Conservation (phyloP, 2,797 vertebrate genomes). For the Dendrocincla tyrannina region DNA sequence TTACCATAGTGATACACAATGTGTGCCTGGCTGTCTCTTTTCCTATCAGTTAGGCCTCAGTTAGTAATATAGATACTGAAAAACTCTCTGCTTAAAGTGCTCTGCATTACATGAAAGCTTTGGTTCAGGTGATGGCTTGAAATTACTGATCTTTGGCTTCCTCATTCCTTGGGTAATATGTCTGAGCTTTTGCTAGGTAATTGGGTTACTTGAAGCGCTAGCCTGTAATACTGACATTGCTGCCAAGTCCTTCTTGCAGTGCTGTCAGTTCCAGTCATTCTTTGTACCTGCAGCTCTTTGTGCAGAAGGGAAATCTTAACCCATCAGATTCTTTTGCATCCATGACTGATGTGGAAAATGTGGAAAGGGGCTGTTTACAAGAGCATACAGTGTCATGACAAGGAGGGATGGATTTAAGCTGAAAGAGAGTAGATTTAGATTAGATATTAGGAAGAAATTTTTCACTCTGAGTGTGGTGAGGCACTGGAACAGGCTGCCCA, state of each 20-base stretch:
- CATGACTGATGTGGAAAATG: neutral
- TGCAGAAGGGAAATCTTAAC: neutral
- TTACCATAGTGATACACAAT: neutral
- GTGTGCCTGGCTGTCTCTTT: neutral
- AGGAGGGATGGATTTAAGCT: neutral
- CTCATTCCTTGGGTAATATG: neutral
- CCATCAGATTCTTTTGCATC: neutral
- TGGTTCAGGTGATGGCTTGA: neutral
- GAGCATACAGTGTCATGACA: neutral
- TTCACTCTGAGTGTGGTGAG: neutral
- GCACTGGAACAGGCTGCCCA: neutral
- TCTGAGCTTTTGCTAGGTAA: neutral
- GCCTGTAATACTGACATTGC: neutral
- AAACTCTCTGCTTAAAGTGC: neutral
- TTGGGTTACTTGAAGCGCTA: neutral
- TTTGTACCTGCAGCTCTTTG: neutral
- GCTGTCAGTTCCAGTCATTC: fast-evolving
- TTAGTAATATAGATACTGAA: neutral
- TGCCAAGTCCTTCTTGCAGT: neutral
- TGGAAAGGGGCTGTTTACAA: neutral
- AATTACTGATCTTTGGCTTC: neutral
- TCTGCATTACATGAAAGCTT: neutral
- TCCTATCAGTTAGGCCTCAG: neutral
- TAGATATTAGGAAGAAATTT: neutral
- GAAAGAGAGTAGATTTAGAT: neutral